phyloP scores from a whole-genome alignment of 2,113 vertebrate genomes.

The Ophiodon elongatus region DNA sequence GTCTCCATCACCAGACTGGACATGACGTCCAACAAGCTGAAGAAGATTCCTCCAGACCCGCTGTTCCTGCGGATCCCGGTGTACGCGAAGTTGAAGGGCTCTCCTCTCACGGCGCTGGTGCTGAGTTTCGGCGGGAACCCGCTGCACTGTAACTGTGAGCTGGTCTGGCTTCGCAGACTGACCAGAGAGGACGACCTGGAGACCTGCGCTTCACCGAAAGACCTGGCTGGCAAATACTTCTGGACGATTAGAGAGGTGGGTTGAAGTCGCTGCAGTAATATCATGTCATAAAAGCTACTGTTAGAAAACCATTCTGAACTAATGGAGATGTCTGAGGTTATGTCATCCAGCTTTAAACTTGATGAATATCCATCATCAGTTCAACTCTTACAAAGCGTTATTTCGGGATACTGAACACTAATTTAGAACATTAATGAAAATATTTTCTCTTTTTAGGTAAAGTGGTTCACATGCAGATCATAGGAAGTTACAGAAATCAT shows the following conservation, averaged over 20 bases:
- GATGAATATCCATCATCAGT: background rate
- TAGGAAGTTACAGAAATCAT: background rate
- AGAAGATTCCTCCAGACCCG: slow-evolving; percentile 89
- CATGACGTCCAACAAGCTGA: slow-evolving; percentile 90
- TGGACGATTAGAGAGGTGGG: slow-evolving; percentile 87
- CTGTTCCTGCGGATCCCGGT: slow-evolving; percentile 86
- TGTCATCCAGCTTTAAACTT: background rate
- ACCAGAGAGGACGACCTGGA: slow-evolving; percentile 88
- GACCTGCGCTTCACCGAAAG: slow-evolving; percentile 86
- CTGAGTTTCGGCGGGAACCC: slow-evolving; percentile 88
- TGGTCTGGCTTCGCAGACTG: slow-evolving; percentile 87
- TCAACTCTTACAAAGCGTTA: background rate
- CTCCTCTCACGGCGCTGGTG: slow-evolving; percentile 84
- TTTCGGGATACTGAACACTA: background rate
- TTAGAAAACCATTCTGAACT: background rate
- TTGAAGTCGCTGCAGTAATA: background rate
- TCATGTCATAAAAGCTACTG: background rate
- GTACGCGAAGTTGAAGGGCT: slow-evolving; percentile 87
- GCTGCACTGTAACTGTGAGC: slow-evolving; percentile 89
- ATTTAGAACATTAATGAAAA: background rate
- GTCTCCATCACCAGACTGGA: slow-evolving; percentile 77
- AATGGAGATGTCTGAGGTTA: background rate
- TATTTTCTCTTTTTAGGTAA: background rate
- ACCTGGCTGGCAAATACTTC: slow-evolving; percentile 88
- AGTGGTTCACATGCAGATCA: background rate